Evolutionary conservation across 2,113 vertebrate species (phyloP), one percentile per base, ranked within the genome.

Genomic region (Otolemur garnettii): DNA sequence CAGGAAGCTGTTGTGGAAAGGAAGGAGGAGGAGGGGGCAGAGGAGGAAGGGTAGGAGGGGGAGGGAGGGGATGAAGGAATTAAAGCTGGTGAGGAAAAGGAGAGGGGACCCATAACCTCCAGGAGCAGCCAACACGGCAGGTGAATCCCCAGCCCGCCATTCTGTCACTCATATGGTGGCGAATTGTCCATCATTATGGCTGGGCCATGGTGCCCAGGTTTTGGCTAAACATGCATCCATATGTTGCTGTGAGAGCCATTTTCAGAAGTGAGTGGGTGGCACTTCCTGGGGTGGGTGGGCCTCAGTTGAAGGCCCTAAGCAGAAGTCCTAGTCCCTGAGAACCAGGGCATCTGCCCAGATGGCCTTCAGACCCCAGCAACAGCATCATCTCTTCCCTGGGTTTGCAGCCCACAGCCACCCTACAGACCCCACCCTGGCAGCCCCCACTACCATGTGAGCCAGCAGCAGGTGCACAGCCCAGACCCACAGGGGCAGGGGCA

Each of bases 31-130:
- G 42, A 13, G 17, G 19, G 28, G 6, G 7, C 1, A 14, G 3
- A 0, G 4, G 7, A 1, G 17, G 21, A 1, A 0, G 1, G 13
- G 4, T 3, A 0, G 5, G n/a, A 38, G 38, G 4, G 14, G 38
- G 33, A 60, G 38, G n/a, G 14, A 11, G 7, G 3, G 4, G 33
- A 3, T 22, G 66, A 59, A 45, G 30, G 22, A 8, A 17, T 5
- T 42, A 1, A 5, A 18, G 21, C 35, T 30, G 66, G 38, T 5
- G 33, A 17, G 59, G n/a, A 66, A 62, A 24, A 21, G 17, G 1
- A 28, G 30, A 81, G 33, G n/a, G 60, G 17, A 26, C 35, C 68
- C 9, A 0, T 10, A 13, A 35, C 64, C 26, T 24, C 21, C 11
- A 28, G 74, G 10, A 53, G 26, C 35, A 1, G 66, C 68, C 11